Percentiles rank a stretch among this genome's conserved stretches.
Evolutionary conservation across 2,797 vertebrate species (phyloP).

Genomic region (Crenuchus spilurus): DNA sequence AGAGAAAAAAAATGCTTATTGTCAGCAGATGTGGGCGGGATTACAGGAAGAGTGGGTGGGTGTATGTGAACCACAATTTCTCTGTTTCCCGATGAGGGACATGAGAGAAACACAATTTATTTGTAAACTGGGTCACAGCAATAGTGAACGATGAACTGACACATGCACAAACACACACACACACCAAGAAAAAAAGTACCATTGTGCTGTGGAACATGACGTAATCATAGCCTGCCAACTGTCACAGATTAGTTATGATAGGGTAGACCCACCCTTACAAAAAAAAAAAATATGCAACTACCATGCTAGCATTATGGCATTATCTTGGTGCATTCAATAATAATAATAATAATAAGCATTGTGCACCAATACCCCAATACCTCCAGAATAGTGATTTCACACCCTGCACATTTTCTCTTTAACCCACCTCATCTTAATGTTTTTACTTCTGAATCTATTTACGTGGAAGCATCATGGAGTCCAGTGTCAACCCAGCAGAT

Average conservation of each 20-base stretch:
- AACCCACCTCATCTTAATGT: too few relatives aligned
- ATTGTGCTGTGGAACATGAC: conserved; percentile 20
- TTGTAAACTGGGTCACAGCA: conserved; percentile 70
- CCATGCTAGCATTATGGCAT: too few relatives aligned
- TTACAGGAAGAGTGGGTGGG: conserved; percentile 83
- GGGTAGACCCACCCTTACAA: too few relatives aligned
- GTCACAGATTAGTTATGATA: neutral
- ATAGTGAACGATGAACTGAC: neutral
- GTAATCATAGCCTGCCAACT: neutral
- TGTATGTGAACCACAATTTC: conserved; percentile 78
- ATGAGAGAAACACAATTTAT: conserved; percentile 70
- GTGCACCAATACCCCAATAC: too few relatives aligned
- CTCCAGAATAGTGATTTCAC: too few relatives aligned
- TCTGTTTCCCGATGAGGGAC: conserved; percentile 71
- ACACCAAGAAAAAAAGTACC: neutral
- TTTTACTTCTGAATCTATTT: too few relatives aligned
- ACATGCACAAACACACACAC: neutral
- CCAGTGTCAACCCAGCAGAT: too few relatives aligned
- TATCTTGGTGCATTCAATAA: too few relatives aligned
- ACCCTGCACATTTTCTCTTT: too few relatives aligned
- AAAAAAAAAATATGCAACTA: too few relatives aligned
- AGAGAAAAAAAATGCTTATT: conserved; percentile 64
- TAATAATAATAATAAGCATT: too few relatives aligned
- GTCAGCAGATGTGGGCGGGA: conserved; percentile 79
- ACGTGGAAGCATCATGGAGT: too few relatives aligned